Conservation (phyloP, 2,888 invertebrate genomes). For the Drosophila cognata region DNA sequence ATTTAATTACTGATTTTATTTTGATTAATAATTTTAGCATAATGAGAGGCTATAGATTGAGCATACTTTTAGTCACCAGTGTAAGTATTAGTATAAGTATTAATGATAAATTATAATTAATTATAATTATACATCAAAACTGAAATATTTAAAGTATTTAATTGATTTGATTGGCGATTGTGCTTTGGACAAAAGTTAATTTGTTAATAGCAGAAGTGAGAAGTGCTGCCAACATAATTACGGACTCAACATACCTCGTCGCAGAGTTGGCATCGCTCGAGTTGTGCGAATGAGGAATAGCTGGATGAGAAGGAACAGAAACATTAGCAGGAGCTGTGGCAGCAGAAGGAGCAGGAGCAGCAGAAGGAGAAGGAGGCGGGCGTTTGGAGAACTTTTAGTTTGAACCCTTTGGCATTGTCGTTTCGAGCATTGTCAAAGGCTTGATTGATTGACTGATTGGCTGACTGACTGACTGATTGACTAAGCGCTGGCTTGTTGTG, state of each 20-base stretch:
- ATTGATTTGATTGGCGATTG: background rate
- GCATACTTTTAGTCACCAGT: background rate
- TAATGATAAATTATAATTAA: no score
- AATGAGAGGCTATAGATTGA: background rate
- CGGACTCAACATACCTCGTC: slow-evolving; percentile 9
- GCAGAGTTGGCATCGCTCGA: slow-evolving; percentile 22
- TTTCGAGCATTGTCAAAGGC: slow-evolving; percentile 60
- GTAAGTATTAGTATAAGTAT: no score
- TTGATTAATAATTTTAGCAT: background rate
- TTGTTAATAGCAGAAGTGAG: slow-evolving; percentile 22
- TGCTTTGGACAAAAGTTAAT: background rate
- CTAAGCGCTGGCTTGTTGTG: slow-evolving; percentile 26
- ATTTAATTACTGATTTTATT: background rate
- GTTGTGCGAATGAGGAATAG: background rate
- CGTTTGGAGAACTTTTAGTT: slow-evolving; percentile 3
- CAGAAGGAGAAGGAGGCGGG: background rate
- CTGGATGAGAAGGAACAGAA: background rate
- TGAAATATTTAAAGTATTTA: background rate
- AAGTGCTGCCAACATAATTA: slow-evolving; percentile 51
- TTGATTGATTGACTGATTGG: slow-evolving; percentile 52
- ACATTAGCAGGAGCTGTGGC: background rate
- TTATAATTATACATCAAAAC: background rate
- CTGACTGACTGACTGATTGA: slow-evolving; percentile 30
- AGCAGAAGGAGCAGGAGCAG: background rate
- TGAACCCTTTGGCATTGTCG: slow-evolving; percentile 57